Base-by-base conservation (phyloP, 2,113 vertebrate species). In the Struthidea cinerea region DNA sequence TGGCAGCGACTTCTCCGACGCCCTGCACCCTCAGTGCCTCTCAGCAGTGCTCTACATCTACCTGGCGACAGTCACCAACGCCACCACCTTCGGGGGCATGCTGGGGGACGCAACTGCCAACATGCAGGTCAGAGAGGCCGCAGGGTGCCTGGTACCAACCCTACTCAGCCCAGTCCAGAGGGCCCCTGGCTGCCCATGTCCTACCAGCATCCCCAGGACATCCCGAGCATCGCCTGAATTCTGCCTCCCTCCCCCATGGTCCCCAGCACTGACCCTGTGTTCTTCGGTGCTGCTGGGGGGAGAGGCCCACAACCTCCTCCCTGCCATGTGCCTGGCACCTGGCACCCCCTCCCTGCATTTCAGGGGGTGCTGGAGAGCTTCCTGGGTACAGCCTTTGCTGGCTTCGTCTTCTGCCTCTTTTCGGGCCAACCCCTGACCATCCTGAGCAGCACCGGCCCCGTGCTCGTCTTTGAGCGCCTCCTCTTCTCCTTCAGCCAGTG, bases 331-430 rank as follows among this genome's bases (percentile, higher is more conserved):
- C 33, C 28, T 55, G 30, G 7, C 1, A 1, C 44, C 44, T 89
- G 55, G 30, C 39, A 94, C 28, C 59, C 7, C 19, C 47, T 20
- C 27, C 33, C 11, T 95, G 27, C 14, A 9, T 92, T 93, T 61
- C 92, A 98, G 98, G 98, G 98, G 3, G 97, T 98, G 32, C 82
- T 98, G 95, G 98, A 98, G 96, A 98, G 97, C 77, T 98, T 98
- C 78, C 65, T 98, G 89, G 98, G 98, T 73, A 98, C 98, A 0
- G 97, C 98, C 10, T 94, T 98, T 53, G 96, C 98, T 6, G 98
- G 98, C 14, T 97, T 94, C 20, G 13, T 97, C 88, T 98, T 98
- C 96, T 98, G 98, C 96, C 96, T 98, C 53, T 98, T 97, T 96
- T 96, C 98, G 1, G 98, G 98, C 42, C 98, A 98, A 44, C 98